Evolutionary conservation across 2,113 vertebrate genomes (phyloP).

Genomic region (Platanista minor): DNA sequence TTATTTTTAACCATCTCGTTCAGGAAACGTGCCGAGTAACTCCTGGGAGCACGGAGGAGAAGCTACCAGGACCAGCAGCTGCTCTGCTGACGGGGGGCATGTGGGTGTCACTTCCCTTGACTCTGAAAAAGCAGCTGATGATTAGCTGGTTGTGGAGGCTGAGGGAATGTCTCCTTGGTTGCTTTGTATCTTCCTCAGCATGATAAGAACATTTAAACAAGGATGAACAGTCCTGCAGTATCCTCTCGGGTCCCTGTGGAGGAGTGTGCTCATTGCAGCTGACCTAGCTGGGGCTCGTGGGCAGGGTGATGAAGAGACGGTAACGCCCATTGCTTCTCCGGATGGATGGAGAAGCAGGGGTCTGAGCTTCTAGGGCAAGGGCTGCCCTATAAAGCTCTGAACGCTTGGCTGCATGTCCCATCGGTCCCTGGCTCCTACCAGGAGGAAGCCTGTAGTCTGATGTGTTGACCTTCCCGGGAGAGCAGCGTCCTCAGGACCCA

Average conservation of each 20-base stretch:
- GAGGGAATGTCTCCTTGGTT: not conserved
- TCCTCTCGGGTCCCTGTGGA: not conserved
- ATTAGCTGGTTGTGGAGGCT: not conserved
- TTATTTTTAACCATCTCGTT: not conserved
- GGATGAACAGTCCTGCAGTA: not conserved
- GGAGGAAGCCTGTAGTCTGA: not conserved
- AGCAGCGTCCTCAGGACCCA: not conserved
- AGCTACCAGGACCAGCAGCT: not conserved
- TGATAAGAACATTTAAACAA: not conserved
- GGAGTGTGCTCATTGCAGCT: not conserved
- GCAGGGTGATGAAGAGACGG: too few relatives aligned
- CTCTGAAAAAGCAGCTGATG: not conserved
- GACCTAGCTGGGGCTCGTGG: rapidly evolving
- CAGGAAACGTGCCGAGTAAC: not conserved
- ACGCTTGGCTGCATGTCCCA: rapidly evolving
- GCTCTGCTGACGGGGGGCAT: rapidly evolving
- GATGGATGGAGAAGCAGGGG: rapidly evolving
- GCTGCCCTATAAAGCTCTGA: rapidly evolving
- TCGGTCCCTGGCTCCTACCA: rapidly evolving
- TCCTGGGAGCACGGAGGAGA: not conserved
- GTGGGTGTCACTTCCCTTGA: not conserved
- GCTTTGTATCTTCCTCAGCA: not conserved
- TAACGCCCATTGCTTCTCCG: not conserved
- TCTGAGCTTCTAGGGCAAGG: not conserved
- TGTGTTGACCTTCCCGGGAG: not conserved